Conservation (phyloP, 2,113 vertebrate species). For the Malaclemys terrapin region DNA sequence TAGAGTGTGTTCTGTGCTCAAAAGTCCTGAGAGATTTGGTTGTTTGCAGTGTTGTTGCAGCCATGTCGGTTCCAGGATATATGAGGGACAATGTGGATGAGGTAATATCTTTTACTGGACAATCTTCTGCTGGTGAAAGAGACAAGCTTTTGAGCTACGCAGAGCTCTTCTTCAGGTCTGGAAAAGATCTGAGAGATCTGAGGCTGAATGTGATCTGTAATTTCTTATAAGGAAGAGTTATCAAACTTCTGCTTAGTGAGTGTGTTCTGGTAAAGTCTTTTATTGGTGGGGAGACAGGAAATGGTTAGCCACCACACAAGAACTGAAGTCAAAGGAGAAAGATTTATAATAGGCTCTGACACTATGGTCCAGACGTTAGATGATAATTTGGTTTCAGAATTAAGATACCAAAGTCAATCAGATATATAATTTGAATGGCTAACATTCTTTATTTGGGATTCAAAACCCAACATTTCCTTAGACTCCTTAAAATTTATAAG, state of each 20-base stretch:
- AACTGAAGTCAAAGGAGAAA: background rate
- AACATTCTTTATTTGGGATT: background rate
- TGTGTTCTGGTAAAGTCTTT: background rate
- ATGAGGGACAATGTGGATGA: too few relatives aligned
- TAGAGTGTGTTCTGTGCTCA: background rate
- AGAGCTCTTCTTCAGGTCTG: too few relatives aligned
- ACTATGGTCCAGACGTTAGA: accelerated
- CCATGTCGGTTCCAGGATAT: too few relatives aligned
- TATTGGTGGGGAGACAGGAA: background rate
- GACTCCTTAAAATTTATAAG: background rate
- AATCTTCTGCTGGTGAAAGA: too few relatives aligned
- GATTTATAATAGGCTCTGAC: background rate
- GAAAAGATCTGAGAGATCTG: background rate
- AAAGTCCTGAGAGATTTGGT: background rate
- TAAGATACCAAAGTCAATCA: background rate
- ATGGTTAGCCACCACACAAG: background rate
- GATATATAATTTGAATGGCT: too few relatives aligned
- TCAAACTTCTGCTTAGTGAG: background rate
- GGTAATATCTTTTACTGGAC: too few relatives aligned
- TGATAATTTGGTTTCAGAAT: background rate
- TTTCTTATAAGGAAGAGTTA: background rate
- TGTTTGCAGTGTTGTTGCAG: too few relatives aligned
- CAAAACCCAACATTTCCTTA: accelerated
- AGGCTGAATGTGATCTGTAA: background rate
- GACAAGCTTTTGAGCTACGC: too few relatives aligned